phyloP scores from a whole-genome alignment of 2,888 invertebrate genomes.

The Agriopis leucophaearia region DNA sequence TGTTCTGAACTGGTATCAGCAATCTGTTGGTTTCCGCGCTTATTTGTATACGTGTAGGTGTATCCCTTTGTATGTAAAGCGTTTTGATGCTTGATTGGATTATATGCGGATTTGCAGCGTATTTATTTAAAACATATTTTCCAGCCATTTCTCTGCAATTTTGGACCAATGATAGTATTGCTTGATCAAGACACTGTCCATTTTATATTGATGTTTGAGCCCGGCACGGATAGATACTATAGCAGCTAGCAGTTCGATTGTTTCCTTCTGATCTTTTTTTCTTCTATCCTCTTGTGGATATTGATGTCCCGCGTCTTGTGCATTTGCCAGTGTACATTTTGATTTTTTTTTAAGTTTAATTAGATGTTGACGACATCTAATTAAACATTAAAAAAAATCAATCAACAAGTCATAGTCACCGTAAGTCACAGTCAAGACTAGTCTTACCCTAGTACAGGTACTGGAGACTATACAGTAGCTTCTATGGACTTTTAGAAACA shows the following conservation, averaged over 20 bases:
- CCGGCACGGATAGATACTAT: too few species aligned
- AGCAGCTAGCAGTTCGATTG: background rate
- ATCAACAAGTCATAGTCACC: too few species aligned
- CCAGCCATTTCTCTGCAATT: background rate
- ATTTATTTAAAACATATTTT: conserved; percentile 5
- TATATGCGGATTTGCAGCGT: conserved; percentile 4
- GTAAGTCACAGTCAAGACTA: too few species aligned
- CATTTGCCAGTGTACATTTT: too few species aligned
- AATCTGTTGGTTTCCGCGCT: conserved; percentile 9
- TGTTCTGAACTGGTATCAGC: conserved; percentile 5
- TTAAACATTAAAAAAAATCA: too few species aligned
- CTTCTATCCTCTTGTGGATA: too few species aligned
- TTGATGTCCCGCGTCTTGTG: too few species aligned
- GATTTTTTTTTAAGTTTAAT: background rate
- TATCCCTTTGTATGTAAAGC: conserved; percentile 27
- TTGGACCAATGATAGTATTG: background rate
- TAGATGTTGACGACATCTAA: too few species aligned
- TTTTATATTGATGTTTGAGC: background rate
- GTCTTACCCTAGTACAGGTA: too few species aligned
- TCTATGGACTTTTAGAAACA: too few species aligned
- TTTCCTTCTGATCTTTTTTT: background rate
- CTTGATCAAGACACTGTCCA: background rate
- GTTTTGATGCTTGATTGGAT: conserved; percentile 12
- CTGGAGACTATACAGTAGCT: too few species aligned
- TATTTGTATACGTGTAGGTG: conserved; percentile 14